A percentile compares a stretch with the other conserved stretches of the same genome.
These are phyloP conservation scores for Drosophila gaucha DNA, from an alignment of 2,888 invertebrate genomes.

Conservation along the genomic window DNA sequence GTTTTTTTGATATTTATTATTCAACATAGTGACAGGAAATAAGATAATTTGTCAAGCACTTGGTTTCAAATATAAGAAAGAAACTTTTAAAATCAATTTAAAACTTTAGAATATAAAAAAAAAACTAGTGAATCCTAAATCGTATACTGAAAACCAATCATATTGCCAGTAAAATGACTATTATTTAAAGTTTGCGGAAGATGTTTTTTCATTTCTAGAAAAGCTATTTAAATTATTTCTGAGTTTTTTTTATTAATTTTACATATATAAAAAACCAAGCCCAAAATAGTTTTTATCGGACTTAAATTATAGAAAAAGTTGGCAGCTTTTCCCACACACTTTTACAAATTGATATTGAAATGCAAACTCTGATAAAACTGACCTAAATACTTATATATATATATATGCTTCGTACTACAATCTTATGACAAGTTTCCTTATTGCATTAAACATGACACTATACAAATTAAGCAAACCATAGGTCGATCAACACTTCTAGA, in stretches of 20 bases:
- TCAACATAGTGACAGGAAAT: not conserved
- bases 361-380: too few relatives aligned
- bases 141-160: too few relatives aligned
- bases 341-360: not conserved
- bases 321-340: not conserved
- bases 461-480: conserved; percentile 7
- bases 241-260: too few relatives aligned
- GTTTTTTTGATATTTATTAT: conserved; percentile 24
- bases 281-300: not conserved
- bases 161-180: too few relatives aligned
- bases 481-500: conserved; percentile 2
- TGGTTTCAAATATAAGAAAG: not conserved
- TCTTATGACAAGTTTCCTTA: not conserved
- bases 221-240: too few relatives aligned
- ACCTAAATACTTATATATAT: not conserved
- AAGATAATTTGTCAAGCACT: conserved; percentile 13
- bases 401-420: too few relatives aligned
- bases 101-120: too few relatives aligned
- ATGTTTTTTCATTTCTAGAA: too few relatives aligned
- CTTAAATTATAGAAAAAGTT: not conserved
- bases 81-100: not conserved
- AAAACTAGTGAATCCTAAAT: too few relatives aligned
- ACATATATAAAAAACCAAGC: too few relatives aligned
- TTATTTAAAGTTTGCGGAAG: too few relatives aligned
- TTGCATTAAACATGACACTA: conserved; percentile 44